Base-by-base conservation (phyloP, 2,888 invertebrate genomes). In the Mythimna loreyi region DNA sequence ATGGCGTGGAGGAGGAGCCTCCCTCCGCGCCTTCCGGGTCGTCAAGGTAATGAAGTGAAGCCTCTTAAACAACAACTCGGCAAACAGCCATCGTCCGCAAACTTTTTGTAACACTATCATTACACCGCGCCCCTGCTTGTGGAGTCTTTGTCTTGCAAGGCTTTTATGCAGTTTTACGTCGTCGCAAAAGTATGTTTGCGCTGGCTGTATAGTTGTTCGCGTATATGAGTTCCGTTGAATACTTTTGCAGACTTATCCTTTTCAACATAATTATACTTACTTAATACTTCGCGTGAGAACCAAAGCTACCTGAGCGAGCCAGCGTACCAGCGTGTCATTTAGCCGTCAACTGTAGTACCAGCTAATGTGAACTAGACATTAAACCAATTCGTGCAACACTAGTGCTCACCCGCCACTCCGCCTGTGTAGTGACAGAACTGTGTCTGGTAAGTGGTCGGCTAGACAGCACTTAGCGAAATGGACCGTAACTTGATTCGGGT, bases 41-140 rank as follows among this genome's bases (percentile, higher is more conserved):
- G 11, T 49, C 23, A 33, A 70, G 45, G 47, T 82, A 75, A 84
- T 71, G 69, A 76, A 82, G 56, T 61, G 79, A 82, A 79, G 67
- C 69, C 75, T 9, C n/a, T 40, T 58, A 63, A 81, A 67, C 59
- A 55, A 33, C 36, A 70, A 74, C 55, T 76, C 53, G 21, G 49
- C 52, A 56, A 67, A 58, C n/a, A 52, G 21, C 16, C 23, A 21
- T 57, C 55, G 58, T 23, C 66, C 30, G 28, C 40, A 2, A 59
- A 67, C 28, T 64, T 55, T 19, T 57, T 19, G 19, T 23, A 30
- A 25, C 60, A 63, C 33, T 58, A 33, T 50, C 19, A n/a, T 30
- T 36, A n/a, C 11, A 21, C 33, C 19, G 21, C 28, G 59, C 8
- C 36, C 21, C 21, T 40, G 49, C 40, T 21, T 36, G 28, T 19